Percentiles rank a stretch among this genome's conserved stretches.
Conservation (phyloP, 2,888 invertebrate genomes). For the Neuroscelio doddi region DNA sequence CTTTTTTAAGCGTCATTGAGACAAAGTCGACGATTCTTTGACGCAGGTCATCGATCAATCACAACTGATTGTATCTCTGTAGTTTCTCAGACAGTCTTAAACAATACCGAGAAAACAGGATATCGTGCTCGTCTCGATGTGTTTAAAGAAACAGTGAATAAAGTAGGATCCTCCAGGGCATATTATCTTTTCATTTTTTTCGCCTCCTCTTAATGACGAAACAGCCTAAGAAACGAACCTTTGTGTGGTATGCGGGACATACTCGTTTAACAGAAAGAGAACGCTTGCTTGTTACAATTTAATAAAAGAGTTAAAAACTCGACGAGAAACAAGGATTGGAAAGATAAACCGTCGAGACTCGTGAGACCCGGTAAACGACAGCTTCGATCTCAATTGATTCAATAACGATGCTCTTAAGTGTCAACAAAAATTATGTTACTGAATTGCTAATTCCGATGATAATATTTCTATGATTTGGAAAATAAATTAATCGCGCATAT, state of each 20-base stretch:
- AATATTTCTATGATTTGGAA: conserved; percentile 21
- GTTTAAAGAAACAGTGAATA: too few species aligned
- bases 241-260: conserved; percentile 22
- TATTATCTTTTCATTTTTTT: background rate
- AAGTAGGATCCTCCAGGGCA: background rate
- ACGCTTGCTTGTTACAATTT: conserved; percentile 35
- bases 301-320: conserved; percentile 40
- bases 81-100: conserved; percentile 15
- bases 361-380: conserved; percentile 37
- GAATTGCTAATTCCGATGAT: conserved; percentile 17
- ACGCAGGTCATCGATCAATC: conserved; percentile 33
- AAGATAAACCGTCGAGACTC: conserved; percentile 38
- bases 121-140: background rate
- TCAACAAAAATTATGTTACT: conserved; percentile 30
- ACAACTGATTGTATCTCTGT: conserved; percentile 34
- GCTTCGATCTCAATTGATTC: conserved; percentile 37
- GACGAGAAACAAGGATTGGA: conserved; percentile 42
- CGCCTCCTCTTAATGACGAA: conserved; percentile 11
- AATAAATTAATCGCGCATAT: conserved; percentile 13
- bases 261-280: conserved; percentile 36
- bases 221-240: conserved; percentile 15
- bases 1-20: conserved; percentile 22
- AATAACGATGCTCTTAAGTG: conserved; percentile 31
- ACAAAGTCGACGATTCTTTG: conserved; percentile 29
- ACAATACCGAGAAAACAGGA: conserved; percentile 27